phyloP scores from a whole-genome alignment of 2,113 vertebrate genomes.

The Enhydra lutris region DNA sequence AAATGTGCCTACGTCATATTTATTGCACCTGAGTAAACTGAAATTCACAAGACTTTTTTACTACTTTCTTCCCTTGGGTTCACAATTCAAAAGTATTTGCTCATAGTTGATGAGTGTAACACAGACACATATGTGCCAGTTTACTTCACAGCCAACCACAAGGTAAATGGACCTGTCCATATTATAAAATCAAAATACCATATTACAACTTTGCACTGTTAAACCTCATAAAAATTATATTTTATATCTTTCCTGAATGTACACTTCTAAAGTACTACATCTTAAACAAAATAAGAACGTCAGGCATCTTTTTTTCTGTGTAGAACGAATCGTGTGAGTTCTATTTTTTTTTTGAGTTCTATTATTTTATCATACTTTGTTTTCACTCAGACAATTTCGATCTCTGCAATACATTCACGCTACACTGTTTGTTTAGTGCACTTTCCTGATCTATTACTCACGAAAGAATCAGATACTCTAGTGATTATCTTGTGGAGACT shows the following conservation, averaged over 20 bases:
- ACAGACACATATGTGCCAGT: background rate
- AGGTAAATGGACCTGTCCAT: background rate
- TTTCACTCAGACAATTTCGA: conserved; percentile 3
- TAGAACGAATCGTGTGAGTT: background rate
- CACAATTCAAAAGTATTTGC: background rate
- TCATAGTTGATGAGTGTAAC: background rate
- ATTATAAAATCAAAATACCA: background rate
- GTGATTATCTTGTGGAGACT: conserved; percentile 71
- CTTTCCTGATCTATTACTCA: conserved; percentile 5
- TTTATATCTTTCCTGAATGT: background rate
- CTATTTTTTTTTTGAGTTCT: background rate
- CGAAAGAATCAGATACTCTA: conserved; percentile 72
- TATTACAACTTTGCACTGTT: background rate
- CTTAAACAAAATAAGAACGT: conserved; percentile 6
- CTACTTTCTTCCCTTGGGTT: conserved; percentile 13
- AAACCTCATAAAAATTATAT: background rate
- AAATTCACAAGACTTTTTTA: background rate
- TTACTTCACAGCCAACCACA: conserved; percentile 33
- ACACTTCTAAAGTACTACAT: background rate
- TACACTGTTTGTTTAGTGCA: conserved; percentile 20
- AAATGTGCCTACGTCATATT: background rate
- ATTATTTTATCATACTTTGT: background rate
- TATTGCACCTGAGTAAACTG: background rate
- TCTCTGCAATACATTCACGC: background rate
- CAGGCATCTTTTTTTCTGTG: background rate